These are phyloP conservation scores for Nibea albiflora DNA, from an alignment of 2,113 vertebrate genomes.

Conservation along the genomic window DNA sequence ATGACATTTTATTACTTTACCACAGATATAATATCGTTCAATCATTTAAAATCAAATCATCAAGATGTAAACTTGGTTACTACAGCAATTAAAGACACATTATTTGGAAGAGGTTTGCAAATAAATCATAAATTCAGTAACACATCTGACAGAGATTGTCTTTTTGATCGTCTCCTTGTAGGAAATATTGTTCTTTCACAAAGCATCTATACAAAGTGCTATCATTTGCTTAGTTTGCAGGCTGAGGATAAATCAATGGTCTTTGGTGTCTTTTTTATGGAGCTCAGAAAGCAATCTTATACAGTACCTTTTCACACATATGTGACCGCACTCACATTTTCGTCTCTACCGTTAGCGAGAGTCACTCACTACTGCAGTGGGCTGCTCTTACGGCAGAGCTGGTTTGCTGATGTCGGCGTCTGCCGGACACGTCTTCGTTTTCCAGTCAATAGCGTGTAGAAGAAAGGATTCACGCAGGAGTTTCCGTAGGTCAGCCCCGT, in stretches of 20 bases:
- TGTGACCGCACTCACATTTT: constrained; percentile 21
- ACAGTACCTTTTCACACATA: constrained; percentile 8
- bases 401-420: constrained; percentile 72
- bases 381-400: constrained; percentile 81
- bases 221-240: constrained; percentile 34
- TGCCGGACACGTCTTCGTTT: constrained; percentile 75
- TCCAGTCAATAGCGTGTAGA: constrained; percentile 88
- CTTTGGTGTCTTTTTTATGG: constrained; percentile 31
- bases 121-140: constrained; percentile 6
- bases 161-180: constrained; percentile 36
- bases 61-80: constrained; percentile 11
- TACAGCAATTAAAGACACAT: constrained; percentile 25
- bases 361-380: constrained; percentile 65
- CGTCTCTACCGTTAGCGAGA: constrained; percentile 3
- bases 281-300: constrained; percentile 15
- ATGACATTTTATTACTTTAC: constrained; percentile 6
- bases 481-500: constrained; percentile 89
- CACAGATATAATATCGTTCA: constrained; percentile 2
- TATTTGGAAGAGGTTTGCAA: constrained; percentile 20
- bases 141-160: constrained; percentile 37
- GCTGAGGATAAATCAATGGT: constrained; percentile 14
- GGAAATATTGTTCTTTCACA: constrained; percentile 43
- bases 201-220: constrained; percentile 68
- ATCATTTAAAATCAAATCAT: background rate
- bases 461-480: constrained; percentile 90